phyloP scores from a whole-genome alignment of 2,113 vertebrate genomes.

The Vidua chalybeata region DNA sequence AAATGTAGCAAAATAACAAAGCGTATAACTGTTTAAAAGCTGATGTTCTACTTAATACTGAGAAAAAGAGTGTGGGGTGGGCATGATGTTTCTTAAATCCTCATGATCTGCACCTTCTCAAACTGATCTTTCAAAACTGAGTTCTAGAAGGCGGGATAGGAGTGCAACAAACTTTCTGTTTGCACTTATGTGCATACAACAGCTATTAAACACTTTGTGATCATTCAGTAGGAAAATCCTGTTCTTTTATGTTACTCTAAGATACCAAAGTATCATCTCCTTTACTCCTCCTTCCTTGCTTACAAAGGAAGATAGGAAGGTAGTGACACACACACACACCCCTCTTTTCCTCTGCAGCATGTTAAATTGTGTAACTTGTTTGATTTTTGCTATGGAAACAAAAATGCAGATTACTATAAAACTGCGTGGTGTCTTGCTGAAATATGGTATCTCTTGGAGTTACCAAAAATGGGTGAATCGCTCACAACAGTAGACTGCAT shows the following conservation, averaged over 20 bases:
- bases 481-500: neutral
- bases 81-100: neutral
- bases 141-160: neutral
- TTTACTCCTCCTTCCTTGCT: neutral
- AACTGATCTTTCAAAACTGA: neutral
- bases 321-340: neutral
- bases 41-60: neutral
- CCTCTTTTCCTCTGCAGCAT: neutral
- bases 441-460: neutral
- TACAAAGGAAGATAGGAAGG: neutral
- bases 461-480: neutral
- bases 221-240: neutral
- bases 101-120: neutral
- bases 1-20: neutral
- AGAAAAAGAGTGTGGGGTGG: neutral
- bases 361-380: neutral
- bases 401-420: neutral
- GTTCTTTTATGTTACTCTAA: neutral
- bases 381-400: neutral
- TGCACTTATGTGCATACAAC: neutral
- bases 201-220: neutral
- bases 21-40: neutral
- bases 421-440: neutral
- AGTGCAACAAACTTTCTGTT: neutral
- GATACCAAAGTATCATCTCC: neutral